These are phyloP conservation scores for Valencia hispanica DNA, from an alignment of 2,797 vertebrate genomes.

Conservation along the genomic window DNA sequence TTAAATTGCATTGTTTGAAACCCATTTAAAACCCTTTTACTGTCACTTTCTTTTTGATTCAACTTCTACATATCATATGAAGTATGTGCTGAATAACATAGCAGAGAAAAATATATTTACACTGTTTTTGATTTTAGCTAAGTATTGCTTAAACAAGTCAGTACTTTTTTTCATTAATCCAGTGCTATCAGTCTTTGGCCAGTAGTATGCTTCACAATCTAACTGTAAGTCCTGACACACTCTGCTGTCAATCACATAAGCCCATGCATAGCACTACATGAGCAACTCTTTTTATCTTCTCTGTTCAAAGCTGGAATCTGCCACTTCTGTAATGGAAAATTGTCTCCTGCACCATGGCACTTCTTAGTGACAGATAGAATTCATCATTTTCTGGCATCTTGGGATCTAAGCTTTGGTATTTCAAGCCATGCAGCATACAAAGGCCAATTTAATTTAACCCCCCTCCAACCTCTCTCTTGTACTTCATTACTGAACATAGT, in stretches of 20 bases:
- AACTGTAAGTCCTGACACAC: conserved; percentile 63
- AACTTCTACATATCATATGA: not conserved
- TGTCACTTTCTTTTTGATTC: not conserved
- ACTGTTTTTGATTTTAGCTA: not conserved
- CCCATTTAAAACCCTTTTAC: conserved; percentile 7
- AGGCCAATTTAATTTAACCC: conserved; percentile 71
- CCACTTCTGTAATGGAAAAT: conserved; percentile 80
- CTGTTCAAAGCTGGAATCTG: conserved; percentile 73
- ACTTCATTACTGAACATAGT: conserved; percentile 60
- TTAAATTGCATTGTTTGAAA: conserved; percentile 2
- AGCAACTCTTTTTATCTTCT: conserved; percentile 43
- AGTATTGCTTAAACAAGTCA: conserved; percentile 42
- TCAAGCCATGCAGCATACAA: conserved; percentile 51
- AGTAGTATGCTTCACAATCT: conserved; percentile 52
- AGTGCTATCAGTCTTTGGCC: conserved; percentile 39
- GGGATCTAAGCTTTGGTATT: conserved; percentile 65
- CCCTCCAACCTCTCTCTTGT: conserved; percentile 21
- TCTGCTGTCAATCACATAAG: conserved; percentile 76
- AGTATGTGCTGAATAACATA: not conserved
- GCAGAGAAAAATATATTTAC: not conserved
- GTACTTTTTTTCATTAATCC: not conserved
- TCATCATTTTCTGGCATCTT: conserved; percentile 75
- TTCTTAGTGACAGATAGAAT: conserved; percentile 80
- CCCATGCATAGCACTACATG: conserved; percentile 71
- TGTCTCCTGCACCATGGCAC: conserved; percentile 71